Evolutionary conservation across 2,888 invertebrate genomes (phyloP).

Genomic region (Tolmerus cingulatus): DNA sequence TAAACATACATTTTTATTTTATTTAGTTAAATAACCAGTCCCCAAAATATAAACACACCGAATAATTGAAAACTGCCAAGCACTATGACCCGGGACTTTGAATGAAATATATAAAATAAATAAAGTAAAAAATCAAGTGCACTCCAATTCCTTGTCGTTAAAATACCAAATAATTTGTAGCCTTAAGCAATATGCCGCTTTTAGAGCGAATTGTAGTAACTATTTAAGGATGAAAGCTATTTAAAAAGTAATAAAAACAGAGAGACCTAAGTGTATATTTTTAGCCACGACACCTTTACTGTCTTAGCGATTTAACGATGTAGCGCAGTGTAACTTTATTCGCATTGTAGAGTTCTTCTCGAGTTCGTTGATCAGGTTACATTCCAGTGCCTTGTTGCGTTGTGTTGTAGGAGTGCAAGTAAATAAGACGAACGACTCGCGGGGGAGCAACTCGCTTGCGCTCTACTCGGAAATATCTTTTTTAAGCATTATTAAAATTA

Average conservation of each 20-base stretch:
- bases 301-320: background rate
- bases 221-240: background rate
- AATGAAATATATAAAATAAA: background rate
- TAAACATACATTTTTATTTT: background rate
- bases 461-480: background rate
- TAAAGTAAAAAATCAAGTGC: background rate
- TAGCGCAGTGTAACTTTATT: background rate
- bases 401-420: background rate
- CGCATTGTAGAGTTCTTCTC: background rate
- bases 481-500: background rate
- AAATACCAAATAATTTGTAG: constrained; percentile 37
- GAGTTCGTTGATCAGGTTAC: constrained; percentile 38
- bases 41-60: background rate
- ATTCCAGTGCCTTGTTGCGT: constrained; percentile 42
- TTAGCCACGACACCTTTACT: background rate
- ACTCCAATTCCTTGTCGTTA: constrained; percentile 10
- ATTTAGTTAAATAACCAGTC: background rate
- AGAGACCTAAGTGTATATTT: constrained; percentile 6
- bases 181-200: background rate
- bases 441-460: background rate
- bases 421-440: background rate
- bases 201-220: background rate
- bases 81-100: background rate
- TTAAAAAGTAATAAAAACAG: background rate
- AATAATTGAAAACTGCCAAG: background rate